Conservation (phyloP, 2,888 invertebrate species). For the Gastrophysa polygoni region DNA sequence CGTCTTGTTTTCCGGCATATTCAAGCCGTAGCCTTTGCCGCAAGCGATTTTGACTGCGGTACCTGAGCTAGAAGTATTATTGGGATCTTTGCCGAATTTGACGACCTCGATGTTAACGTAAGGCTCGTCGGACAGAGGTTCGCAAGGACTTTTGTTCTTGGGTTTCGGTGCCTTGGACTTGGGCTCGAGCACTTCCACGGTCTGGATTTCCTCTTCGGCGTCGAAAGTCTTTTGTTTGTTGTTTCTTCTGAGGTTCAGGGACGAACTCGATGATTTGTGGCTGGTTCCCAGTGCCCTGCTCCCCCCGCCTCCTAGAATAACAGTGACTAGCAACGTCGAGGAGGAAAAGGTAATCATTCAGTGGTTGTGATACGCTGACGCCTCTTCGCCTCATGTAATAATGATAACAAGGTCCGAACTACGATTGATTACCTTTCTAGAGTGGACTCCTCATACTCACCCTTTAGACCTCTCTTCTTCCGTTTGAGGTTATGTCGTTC, state of each 20-base stretch:
- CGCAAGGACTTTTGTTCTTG: slow-evolving; percentile 68
- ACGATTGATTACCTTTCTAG: too few species aligned
- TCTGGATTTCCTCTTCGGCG: slow-evolving; percentile 39
- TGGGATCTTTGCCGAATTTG: slow-evolving; percentile 72
- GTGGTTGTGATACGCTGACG: too few species aligned
- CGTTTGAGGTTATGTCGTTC: slow-evolving; percentile 15
- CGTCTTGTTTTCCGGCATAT: slow-evolving; percentile 74
- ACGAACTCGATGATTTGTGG: slow-evolving; percentile 49
- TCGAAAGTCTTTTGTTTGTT: slow-evolving; percentile 43
- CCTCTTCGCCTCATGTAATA: too few species aligned
- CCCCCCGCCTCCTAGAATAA: slow-evolving; percentile 43
- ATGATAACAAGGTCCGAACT: too few species aligned
- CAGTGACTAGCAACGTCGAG: neutral
- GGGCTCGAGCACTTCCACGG: slow-evolving; percentile 37
- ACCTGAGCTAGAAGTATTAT: slow-evolving; percentile 76
- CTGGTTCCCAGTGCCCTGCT: slow-evolving; percentile 50
- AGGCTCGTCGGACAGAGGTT: slow-evolving; percentile 68
- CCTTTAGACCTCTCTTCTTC: slow-evolving; percentile 47
- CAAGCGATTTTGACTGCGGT: slow-evolving; percentile 78
- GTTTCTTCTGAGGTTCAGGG: slow-evolving; percentile 46
- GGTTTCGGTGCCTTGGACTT: slow-evolving; percentile 48
- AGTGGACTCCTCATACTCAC: too few species aligned
- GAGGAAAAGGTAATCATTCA: too few species aligned
- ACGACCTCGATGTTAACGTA: slow-evolving; percentile 74
- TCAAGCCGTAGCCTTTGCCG: slow-evolving; percentile 77